Conservation (phyloP, 2,113 vertebrate genomes). For the Cephalopterus ornatus region DNA sequence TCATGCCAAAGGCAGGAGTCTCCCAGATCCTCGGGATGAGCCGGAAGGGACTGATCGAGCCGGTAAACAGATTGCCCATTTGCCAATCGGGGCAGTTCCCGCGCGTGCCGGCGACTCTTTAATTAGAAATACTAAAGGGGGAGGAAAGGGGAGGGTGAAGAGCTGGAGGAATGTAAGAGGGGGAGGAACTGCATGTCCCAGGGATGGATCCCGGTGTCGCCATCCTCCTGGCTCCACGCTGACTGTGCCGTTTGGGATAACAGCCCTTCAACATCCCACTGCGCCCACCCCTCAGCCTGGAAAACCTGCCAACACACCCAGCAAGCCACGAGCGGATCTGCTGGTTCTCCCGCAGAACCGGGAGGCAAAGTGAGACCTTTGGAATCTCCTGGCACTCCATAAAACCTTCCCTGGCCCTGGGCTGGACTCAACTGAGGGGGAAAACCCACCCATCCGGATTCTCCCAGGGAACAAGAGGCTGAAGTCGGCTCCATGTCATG, state of each 20-base stretch:
- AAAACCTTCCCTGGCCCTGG: background rate
- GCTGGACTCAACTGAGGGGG: background rate
- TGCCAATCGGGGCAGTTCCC: background rate
- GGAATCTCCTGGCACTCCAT: background rate
- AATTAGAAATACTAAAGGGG: too few relatives aligned
- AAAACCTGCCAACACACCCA: fast-evolving
- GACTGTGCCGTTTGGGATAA: fast-evolving
- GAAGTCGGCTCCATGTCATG: fast-evolving
- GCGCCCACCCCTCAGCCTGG: fast-evolving
- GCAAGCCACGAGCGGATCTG: fast-evolving
- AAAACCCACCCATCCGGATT: background rate
- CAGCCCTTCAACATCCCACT: background rate
- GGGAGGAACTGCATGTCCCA: fast-evolving
- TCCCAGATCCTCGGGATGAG: background rate
- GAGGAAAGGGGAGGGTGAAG: background rate
- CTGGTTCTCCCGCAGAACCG: background rate
- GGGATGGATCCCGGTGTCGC: fast-evolving
- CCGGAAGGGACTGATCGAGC: fast-evolving
- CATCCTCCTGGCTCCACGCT: background rate
- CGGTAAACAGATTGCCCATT: fast-evolving
- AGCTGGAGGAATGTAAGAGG: background rate
- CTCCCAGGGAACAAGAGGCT: background rate
- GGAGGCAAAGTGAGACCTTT: background rate
- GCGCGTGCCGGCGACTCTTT: background rate
- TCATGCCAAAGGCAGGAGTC: background rate